These are phyloP conservation scores for Syrphus vitripennis DNA, from an alignment of 2,888 invertebrate genomes.

Conservation along the genomic window DNA sequence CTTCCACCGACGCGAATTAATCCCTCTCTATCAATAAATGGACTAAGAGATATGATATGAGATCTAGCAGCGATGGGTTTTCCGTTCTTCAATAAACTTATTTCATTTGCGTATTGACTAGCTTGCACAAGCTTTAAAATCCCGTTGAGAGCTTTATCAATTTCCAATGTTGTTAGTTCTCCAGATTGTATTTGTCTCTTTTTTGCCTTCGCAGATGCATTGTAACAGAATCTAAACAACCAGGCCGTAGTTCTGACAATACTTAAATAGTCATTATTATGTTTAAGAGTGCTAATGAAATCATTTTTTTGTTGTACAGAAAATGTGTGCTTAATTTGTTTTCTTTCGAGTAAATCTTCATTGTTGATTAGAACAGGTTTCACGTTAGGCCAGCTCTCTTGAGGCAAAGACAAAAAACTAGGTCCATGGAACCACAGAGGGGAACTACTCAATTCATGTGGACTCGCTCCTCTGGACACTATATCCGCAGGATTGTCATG, in stretches of 20 bases:
- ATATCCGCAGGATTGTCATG: conserved; percentile 53
- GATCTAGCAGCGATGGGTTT: not conserved
- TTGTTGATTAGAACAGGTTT: not conserved
- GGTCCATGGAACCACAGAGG: conserved; percentile 30
- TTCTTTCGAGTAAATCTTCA: not conserved
- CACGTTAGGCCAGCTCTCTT: not conserved
- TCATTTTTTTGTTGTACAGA: not conserved
- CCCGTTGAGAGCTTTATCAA: not conserved
- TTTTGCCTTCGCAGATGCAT: not conserved
- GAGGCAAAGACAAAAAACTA: not conserved
- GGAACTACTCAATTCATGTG: conserved; percentile 6
- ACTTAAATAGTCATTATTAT: not conserved
- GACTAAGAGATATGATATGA: not conserved
- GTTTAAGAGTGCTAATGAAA: not conserved
- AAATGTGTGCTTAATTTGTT: not conserved
- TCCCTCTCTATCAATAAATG: conserved; percentile 9
- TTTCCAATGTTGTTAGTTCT: not conserved
- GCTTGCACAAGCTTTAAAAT: not conserved
- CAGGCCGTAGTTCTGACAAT: not conserved
- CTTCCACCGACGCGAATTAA: conserved; percentile 2
- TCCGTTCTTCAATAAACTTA: not conserved
- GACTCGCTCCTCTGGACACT: conserved; percentile 30
- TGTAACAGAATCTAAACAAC: not conserved
- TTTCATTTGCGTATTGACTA: not conserved
- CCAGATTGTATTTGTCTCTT: not conserved